phyloP scores from a whole-genome alignment of 2,113 vertebrate genomes.

The Galbula dea region DNA sequence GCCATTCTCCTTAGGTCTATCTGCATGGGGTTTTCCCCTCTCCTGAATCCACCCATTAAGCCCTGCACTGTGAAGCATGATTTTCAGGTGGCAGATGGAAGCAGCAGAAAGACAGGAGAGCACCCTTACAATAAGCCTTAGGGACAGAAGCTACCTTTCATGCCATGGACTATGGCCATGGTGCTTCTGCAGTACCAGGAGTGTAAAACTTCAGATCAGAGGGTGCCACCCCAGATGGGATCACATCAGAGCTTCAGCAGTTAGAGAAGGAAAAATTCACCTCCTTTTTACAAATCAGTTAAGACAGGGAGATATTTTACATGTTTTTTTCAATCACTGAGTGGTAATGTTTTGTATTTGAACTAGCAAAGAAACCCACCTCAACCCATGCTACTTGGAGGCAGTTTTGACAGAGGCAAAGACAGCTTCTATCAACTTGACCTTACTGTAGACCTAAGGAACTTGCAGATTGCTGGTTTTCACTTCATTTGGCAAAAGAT shows the following conservation, averaged over 20 bases:
- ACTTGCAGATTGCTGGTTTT: neutral
- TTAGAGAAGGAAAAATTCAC: neutral
- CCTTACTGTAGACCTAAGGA: neutral
- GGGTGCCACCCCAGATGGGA: neutral
- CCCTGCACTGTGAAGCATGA: accelerated
- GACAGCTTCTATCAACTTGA: accelerated
- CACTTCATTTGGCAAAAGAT: neutral
- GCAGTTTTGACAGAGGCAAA: neutral
- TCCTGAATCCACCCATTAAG: neutral
- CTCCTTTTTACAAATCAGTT: neutral
- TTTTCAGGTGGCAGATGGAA: neutral
- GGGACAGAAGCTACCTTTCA: neutral
- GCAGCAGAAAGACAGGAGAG: neutral
- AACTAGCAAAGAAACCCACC: neutral
- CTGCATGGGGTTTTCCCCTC: neutral
- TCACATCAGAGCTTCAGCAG: neutral
- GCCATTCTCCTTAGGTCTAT: neutral
- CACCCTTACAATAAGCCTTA: neutral
- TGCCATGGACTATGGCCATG: accelerated
- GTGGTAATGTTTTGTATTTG: neutral
- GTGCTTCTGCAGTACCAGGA: accelerated
- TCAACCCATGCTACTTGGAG: neutral
- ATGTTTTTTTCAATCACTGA: neutral
- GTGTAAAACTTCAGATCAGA: accelerated
- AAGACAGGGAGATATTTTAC: neutral